These are phyloP conservation scores for Endotricha flammealis DNA, from an alignment of 2,888 invertebrate species.

Conservation along the genomic window DNA sequence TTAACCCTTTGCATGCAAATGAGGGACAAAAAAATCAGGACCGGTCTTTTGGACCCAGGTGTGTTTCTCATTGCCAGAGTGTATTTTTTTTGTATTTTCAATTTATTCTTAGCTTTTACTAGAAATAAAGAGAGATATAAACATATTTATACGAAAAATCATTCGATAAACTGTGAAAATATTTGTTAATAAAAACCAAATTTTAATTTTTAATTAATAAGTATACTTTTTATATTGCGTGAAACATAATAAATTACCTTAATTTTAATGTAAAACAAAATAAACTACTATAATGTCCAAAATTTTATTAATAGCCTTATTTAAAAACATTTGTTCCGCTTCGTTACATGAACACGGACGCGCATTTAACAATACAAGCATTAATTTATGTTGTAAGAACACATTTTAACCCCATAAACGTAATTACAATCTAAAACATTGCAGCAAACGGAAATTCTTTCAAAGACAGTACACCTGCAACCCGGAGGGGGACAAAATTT, in stretches of 20 bases:
- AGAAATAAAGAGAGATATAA: no score
- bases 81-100: conserved; percentile 2
- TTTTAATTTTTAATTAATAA: no score
- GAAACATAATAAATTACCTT: no score
- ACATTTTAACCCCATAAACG: conserved; percentile 16
- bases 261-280: no score
- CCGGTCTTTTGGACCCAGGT: conserved; percentile 61
- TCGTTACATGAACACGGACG: background rate
- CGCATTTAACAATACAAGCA: conserved; percentile 3
- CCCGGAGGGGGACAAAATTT: conserved; percentile 54
- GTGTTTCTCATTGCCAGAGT: conserved; percentile 29
- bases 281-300: no score
- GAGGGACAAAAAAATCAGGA: conserved; percentile 54
- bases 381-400: conserved; percentile 9
- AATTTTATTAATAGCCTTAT: background rate
- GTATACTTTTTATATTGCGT: no score
- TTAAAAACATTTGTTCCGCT: conserved; percentile 7
- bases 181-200: no score
- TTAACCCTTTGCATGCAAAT: conserved; percentile 76
- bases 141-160: no score
- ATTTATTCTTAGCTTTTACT: no score
- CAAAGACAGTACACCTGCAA: conserved; percentile 62
- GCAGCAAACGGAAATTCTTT: conserved; percentile 57
- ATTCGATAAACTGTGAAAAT: no score
- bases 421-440: conserved; percentile 34